Percentiles rank a stretch among this genome's conserved stretches.
Evolutionary conservation across 2,797 vertebrate species (phyloP).

Genomic region (Rhincodon typus): DNA sequence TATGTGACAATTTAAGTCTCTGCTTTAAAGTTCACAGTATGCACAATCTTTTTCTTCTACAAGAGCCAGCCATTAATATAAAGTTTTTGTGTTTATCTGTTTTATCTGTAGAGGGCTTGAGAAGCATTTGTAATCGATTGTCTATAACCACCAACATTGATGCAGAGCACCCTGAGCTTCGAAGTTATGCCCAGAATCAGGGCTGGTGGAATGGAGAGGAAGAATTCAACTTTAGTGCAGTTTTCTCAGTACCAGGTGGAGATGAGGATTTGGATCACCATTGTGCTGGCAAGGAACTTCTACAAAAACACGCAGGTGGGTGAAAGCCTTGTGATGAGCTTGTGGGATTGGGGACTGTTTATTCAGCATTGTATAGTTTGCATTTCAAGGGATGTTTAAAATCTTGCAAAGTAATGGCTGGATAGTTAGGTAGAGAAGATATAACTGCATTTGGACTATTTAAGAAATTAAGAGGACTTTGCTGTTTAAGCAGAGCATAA

Average conservation of each 20-base stretch:
- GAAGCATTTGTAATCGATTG: constrained; percentile 61
- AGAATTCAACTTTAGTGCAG: constrained; percentile 66
- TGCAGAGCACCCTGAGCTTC: constrained; percentile 61
- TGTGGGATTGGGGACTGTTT: background rate
- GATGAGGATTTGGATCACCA: constrained; percentile 45
- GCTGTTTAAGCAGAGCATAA: background rate
- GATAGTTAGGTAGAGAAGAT: background rate
- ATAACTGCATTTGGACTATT: background rate
- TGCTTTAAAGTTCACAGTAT: background rate
- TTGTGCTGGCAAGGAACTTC: constrained; percentile 54
- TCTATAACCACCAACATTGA: constrained; percentile 65
- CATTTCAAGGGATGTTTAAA: background rate
- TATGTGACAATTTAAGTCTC: background rate
- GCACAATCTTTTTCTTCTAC: background rate
- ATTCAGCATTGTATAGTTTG: background rate
- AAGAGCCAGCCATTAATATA: background rate
- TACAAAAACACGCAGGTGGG: constrained; percentile 60
- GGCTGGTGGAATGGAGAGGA: constrained; percentile 65
- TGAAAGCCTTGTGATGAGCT: background rate
- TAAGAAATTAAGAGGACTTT: background rate
- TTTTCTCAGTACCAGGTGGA: constrained; percentile 56
- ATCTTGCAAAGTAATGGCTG: background rate
- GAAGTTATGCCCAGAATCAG: constrained; percentile 59
- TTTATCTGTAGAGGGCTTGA: constrained; percentile 58
- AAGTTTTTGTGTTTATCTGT: background rate